phyloP scores from a whole-genome alignment of 2,888 invertebrate species.

The Caenorhabditis plicata region DNA sequence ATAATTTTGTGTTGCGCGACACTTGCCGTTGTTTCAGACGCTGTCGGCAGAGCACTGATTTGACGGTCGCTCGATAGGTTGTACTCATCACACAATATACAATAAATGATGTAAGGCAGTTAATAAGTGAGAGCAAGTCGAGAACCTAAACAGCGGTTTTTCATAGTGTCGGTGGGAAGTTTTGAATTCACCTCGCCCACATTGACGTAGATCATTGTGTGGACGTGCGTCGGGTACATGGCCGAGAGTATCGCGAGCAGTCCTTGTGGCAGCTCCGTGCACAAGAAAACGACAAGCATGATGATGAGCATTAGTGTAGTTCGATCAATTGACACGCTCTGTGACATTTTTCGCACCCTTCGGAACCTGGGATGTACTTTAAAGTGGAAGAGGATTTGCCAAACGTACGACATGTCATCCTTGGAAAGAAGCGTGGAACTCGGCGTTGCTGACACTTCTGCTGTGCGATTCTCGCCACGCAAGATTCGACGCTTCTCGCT shows the following conservation, averaged over 20 bases:
- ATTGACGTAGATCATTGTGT: constrained; percentile 50
- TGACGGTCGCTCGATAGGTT: constrained; percentile 45
- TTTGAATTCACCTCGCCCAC: constrained; percentile 45
- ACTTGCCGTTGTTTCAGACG: constrained; percentile 2
- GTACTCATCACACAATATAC: constrained; percentile 53
- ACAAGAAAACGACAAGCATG: constrained; percentile 51
- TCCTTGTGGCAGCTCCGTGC: constrained; percentile 55
- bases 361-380: constrained; percentile 10
- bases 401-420: constrained; percentile 10
- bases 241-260: constrained; percentile 50
- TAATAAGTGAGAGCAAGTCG: constrained; percentile 51
- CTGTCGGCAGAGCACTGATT: constrained; percentile 19
- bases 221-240: constrained; percentile 55
- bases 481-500: constrained; percentile 43
- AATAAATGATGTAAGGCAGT: constrained; percentile 51
- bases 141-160: constrained; percentile 33
- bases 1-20: constrained; percentile 22
- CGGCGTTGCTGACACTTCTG: constrained; percentile 17
- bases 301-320: constrained; percentile 55
- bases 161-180: too few relatives aligned
- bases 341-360: constrained; percentile 20
- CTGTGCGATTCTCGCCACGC: constrained; percentile 28
- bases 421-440: constrained; percentile 11
- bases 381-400: too few relatives aligned
- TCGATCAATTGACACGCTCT: constrained; percentile 39